Conservation (phyloP, 2,113 vertebrate genomes). For the Recurvirostra avosetta region DNA sequence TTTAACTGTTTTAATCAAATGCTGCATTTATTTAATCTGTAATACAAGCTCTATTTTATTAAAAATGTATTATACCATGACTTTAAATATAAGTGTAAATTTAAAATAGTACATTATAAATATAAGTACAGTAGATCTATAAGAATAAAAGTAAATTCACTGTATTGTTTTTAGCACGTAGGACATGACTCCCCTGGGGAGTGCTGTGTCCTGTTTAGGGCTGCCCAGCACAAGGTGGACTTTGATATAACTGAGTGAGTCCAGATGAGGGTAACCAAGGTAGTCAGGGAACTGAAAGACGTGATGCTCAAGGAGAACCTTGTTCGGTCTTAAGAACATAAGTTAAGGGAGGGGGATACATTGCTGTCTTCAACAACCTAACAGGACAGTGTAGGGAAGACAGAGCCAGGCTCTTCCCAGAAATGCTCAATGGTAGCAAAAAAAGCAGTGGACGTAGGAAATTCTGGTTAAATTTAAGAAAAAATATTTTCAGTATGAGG, state of each 20-base stretch:
- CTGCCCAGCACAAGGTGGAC: not conserved
- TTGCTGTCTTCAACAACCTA: not conserved
- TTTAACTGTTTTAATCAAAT: not conserved
- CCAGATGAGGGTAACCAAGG: not conserved
- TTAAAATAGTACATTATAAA: not conserved
- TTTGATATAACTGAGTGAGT: not conserved
- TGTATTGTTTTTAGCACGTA: not conserved
- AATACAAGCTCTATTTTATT: not conserved
- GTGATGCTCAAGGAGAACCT: not conserved
- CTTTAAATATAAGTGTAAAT: not conserved
- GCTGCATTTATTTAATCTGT: not conserved
- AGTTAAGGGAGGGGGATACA: not conserved
- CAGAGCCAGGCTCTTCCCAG: not conserved
- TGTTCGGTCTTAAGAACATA: not conserved
- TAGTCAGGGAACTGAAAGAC: not conserved
- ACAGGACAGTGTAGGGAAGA: not conserved
- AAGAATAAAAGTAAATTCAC: not conserved
- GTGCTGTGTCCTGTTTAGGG: not conserved
- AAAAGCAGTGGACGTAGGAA: not conserved
- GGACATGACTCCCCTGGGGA: not conserved
- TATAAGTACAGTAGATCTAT: not conserved
- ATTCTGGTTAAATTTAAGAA: not conserved
- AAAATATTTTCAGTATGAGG: not conserved
- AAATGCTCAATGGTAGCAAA: not conserved
- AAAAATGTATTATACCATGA: not conserved